These are phyloP conservation scores for Catalaphyllia jardinei DNA, from an alignment of 64 coral and sea anemone species.

Conservation along the genomic window DNA sequence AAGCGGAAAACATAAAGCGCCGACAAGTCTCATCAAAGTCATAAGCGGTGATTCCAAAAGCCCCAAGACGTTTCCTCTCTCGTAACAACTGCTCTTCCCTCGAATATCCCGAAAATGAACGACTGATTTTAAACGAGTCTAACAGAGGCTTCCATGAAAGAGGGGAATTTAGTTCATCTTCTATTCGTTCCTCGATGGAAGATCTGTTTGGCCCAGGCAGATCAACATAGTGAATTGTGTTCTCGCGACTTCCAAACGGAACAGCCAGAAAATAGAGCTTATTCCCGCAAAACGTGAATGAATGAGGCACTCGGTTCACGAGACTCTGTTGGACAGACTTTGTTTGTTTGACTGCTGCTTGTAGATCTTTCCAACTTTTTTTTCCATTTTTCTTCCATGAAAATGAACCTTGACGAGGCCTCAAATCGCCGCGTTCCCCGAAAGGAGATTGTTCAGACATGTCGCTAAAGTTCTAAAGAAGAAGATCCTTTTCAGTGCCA, in stretches of 20 bases:
- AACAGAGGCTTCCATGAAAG: constrained; percentile 78
- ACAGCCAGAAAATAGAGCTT: constrained; percentile 94
- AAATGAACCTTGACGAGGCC: constrained; percentile 27
- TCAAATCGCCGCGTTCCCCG: constrained; percentile 57
- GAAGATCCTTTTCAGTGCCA: constrained; percentile 16
- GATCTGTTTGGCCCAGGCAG: constrained; percentile 24
- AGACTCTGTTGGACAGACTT: constrained; percentile 70
- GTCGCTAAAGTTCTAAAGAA: constrained; percentile 9
- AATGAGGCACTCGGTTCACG: constrained; percentile 88
- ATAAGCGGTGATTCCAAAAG: constrained; percentile 97
- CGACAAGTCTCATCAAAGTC: constrained; percentile 84
- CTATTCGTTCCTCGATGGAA: not conserved
- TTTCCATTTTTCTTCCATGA: not conserved
- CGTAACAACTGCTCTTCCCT: constrained; percentile 89
- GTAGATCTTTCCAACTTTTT: constrained; percentile 89
- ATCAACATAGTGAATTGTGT: constrained; percentile 93
- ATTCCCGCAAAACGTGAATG: constrained; percentile 87
- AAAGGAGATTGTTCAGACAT: constrained; percentile 32
- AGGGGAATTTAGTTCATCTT: constrained; percentile 29
- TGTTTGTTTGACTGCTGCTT: constrained; percentile 83
- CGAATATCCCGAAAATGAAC: constrained; percentile 92
- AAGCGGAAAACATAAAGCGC: constrained; percentile 86
- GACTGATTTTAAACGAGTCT: constrained; percentile 63
- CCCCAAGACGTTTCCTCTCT: constrained; percentile 89
- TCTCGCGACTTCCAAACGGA: constrained; percentile 84